Evolutionary conservation across 2,888 invertebrate species (phyloP).

Genomic region (Villa cingulata): DNA sequence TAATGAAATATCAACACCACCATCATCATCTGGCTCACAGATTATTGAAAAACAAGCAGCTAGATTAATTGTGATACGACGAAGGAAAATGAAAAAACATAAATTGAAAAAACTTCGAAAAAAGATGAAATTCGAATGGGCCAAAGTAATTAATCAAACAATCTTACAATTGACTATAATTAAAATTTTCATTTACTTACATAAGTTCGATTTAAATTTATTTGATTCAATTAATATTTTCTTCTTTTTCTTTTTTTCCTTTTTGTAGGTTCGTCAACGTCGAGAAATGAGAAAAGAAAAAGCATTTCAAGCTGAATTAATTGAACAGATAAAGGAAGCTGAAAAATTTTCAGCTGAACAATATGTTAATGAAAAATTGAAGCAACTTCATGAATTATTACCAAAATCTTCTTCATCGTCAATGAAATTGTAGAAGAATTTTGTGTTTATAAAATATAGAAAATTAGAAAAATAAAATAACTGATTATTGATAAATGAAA

Average conservation of each 20-base stretch:
- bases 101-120: constrained; percentile 67
- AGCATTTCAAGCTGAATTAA: constrained; percentile 54
- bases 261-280: constrained; percentile 44
- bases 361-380: constrained; percentile 52
- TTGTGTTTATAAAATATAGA: too few relatives aligned
- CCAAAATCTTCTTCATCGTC: too few relatives aligned
- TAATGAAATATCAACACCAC: background rate
- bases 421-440: too few relatives aligned
- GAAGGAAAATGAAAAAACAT: constrained; percentile 78
- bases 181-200: background rate
- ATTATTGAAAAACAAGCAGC: constrained; percentile 53
- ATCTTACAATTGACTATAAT: background rate
- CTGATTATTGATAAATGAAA: too few relatives aligned
- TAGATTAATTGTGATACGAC: constrained; percentile 60
- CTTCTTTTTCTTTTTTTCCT: constrained; percentile 1
- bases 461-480: too few relatives aligned
- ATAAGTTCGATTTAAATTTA: background rate
- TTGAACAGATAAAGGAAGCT: constrained; percentile 55
- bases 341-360: constrained; percentile 61
- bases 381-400: constrained; percentile 27
- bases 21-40: background rate
- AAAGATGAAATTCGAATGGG: constrained; percentile 63
- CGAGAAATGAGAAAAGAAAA: constrained; percentile 65
- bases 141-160: constrained; percentile 42
- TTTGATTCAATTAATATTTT: background rate